These are phyloP conservation scores for Anas platyrhynchos DNA, from an alignment of 2,113 vertebrate genomes.

Conservation along the genomic window DNA sequence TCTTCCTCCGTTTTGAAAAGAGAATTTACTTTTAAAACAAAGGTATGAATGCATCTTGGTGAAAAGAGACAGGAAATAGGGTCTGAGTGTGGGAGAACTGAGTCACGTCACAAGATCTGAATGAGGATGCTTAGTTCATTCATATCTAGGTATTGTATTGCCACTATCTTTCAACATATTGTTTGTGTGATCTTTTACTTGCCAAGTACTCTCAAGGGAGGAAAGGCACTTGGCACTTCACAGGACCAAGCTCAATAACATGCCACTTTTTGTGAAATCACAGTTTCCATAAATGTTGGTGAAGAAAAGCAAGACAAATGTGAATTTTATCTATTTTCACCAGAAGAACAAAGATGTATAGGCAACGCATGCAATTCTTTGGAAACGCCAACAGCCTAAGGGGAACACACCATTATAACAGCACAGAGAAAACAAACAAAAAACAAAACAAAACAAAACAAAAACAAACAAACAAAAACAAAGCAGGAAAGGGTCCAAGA, in stretches of 20 bases:
- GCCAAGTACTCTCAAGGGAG: not conserved
- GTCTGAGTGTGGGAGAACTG: accelerated
- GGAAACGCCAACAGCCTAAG: not conserved
- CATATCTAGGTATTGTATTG: not conserved
- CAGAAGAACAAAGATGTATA: not conserved
- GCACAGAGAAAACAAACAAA: not conserved
- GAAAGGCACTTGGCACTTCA: not conserved
- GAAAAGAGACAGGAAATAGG: not conserved
- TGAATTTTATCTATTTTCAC: not conserved
- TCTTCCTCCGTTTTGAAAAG: not conserved
- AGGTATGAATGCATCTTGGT: not conserved
- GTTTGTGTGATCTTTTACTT: not conserved
- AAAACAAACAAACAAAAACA: not conserved
- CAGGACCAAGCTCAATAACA: not conserved
- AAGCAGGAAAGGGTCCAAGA: not conserved
- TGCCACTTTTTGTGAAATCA: not conserved
- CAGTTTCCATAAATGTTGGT: not conserved
- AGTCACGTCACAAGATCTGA: not conserved
- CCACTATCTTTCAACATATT: not conserved
- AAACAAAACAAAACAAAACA: too few relatives aligned
- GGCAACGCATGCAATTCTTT: not conserved
- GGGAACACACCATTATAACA: not conserved
- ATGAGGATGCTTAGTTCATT: not conserved
- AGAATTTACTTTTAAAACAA: not conserved
- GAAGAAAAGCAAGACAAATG: not conserved